A percentile compares a stretch with the other conserved stretches of the same genome.
These are phyloP conservation scores for Myodes glareolus DNA, from an alignment of 2,113 vertebrate species.

Conservation along the genomic window DNA sequence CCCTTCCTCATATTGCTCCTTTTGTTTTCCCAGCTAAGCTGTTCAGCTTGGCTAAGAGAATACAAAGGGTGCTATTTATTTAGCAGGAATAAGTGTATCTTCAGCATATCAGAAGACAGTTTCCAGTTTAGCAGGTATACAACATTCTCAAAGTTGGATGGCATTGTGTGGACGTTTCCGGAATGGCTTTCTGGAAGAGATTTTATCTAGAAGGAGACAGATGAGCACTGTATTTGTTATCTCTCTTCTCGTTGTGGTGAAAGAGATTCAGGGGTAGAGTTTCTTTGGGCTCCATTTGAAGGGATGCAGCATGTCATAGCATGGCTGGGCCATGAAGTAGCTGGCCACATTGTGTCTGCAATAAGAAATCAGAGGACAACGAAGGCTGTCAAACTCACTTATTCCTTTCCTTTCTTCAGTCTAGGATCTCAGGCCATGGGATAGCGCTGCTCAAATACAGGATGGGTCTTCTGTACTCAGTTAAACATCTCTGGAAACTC, in stretches of 20 bases:
- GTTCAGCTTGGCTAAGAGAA: neutral
- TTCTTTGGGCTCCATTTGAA: neutral
- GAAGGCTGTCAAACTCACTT: no score
- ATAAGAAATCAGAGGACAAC: no score
- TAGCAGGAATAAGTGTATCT: neutral
- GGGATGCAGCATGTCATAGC: no score
- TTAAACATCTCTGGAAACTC: no score
- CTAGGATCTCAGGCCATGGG: no score
- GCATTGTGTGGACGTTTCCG: fast-evolving
- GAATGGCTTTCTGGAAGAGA: neutral
- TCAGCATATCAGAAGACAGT: neutral
- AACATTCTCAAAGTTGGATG: no score
- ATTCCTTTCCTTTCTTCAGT: no score
- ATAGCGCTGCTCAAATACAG: no score
- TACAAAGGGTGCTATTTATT: neutral
- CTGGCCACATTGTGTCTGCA: neutral
- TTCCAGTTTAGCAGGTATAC: neutral
- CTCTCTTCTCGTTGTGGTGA: neutral
- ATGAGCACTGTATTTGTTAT: neutral
- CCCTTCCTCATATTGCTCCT: neutral
- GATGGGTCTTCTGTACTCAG: no score
- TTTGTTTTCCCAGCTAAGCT: neutral
- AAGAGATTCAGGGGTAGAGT: neutral
- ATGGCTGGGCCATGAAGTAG: neutral
- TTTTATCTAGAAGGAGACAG: neutral